Evolutionary conservation across 2,888 invertebrate species (phyloP), one percentile per base, ranked within the genome.

Genomic region (Branchellion lobata): DNA sequence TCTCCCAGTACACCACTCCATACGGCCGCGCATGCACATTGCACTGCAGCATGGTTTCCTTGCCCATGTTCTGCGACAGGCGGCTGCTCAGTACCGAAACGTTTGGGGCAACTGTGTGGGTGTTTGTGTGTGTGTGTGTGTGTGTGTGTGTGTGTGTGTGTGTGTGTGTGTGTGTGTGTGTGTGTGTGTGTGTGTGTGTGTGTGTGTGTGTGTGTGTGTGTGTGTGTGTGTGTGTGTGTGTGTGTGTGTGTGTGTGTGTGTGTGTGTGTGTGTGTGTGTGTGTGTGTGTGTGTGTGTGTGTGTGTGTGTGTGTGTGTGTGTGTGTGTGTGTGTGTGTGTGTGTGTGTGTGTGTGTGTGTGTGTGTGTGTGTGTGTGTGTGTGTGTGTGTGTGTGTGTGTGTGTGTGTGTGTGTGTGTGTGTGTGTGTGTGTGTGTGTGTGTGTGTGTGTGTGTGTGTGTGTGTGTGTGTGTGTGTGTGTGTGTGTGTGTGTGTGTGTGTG

Each of bases 41-140:
- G 79, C 86, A 86, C 78, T 86, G 85, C 47, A 86, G 82, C 21
- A 86, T 86, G 0, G 86, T 86, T 68, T 84, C 84, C 78, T 83
- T 84, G 2, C 85, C 85, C 34, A 81, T 68, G 24, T 76, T 51
- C 77, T 86, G 86, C 21, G 85, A 84, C 51, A 86, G 83, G 78
- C 84, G 82, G 77, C 81, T 83, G 27, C 82, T 84, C 14, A 83
- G 83, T 47, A 86, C 79, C 29, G 83, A 81, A 18, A 86, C 83
- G 80, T 86, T 85, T 24, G 86, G 86, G 18, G 85, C 82, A 81
- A 86, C 86, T 86, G 81, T 69, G 34, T 69, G 31, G 11, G 33
- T 69, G 34, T 31, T 31, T 69, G 34, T 69, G 69, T 34, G 34
- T 31, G 69, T 34, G 5, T 69, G 5, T 69, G 33, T 69, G 14